Percentiles rank a stretch among this genome's conserved stretches.
Evolutionary conservation across 1,140 invertebrate genomes (phyloP).

Genomic region (Xylocopa sonorina): DNA sequence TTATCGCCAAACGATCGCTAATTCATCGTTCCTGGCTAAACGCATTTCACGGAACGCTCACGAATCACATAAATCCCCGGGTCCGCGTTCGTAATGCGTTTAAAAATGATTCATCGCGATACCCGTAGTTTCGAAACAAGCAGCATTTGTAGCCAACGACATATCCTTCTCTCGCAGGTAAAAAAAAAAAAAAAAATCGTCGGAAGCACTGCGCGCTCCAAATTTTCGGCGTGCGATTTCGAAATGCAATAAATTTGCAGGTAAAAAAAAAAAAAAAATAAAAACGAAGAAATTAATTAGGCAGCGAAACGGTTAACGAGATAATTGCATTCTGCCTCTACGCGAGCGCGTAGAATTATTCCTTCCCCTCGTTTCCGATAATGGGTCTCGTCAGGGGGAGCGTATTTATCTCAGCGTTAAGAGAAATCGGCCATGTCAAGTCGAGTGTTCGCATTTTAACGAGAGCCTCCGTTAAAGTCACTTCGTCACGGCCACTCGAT

Average conservation of each 20-base stretch:
- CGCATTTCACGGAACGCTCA: neutral
- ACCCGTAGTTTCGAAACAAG: neutral
- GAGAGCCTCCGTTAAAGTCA: constrained; percentile 68
- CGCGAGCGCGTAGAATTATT: neutral
- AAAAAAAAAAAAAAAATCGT: too few relatives aligned
- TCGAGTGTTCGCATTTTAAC: constrained; percentile 76
- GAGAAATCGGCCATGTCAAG: constrained; percentile 70
- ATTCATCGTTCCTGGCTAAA: neutral
- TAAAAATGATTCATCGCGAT: constrained; percentile 32
- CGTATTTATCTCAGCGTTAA: constrained; percentile 70
- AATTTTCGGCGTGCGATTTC: neutral
- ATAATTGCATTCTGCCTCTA: neutral
- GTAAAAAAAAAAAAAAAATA: too few relatives aligned
- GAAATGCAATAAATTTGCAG: too few relatives aligned
- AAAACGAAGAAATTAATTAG: neutral
- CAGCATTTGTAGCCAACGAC: constrained; percentile 8
- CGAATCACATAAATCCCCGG: constrained; percentile 26
- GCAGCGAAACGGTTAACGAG: neutral
- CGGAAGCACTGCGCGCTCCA: neutral
- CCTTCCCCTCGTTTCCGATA: too few relatives aligned
- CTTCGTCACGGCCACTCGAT: constrained; percentile 60
- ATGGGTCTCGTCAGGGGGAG: neutral
- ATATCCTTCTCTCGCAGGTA: neutral
- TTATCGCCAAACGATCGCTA: constrained; percentile 7
- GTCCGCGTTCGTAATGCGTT: constrained; percentile 2